Conservation (phyloP, 2,797 vertebrate genomes). For the Protonibea diacanthus region DNA sequence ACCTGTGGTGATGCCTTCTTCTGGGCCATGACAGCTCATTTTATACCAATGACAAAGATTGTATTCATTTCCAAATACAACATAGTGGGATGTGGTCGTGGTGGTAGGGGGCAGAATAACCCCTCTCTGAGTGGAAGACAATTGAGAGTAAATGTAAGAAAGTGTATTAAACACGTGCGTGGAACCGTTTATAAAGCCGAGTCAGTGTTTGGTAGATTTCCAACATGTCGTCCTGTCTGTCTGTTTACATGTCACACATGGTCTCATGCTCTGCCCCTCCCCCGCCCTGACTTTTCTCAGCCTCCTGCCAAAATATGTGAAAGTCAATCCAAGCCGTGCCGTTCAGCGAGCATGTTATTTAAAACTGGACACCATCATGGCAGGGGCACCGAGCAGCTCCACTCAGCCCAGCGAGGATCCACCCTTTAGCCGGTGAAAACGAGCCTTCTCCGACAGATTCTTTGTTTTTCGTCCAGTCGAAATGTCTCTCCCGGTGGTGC, state of each 20-base stretch:
- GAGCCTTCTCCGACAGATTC: neutral
- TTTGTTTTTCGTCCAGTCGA: neutral
- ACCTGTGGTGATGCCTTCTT: neutral
- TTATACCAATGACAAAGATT: neutral
- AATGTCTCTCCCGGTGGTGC: slow-evolving; percentile 81
- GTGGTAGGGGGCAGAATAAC: neutral
- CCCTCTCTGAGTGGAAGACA: too few relatives aligned
- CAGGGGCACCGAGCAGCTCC: neutral
- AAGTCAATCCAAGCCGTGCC: slow-evolving; percentile 48
- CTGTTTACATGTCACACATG: slow-evolving; percentile 54
- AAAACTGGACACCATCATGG: slow-evolving; percentile 39
- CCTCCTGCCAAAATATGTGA: slow-evolving; percentile 58
- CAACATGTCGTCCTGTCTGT: too few relatives aligned
- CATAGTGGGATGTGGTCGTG: too few relatives aligned
- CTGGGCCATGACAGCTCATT: neutral
- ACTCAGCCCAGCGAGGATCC: neutral
- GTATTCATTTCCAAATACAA: neutral
- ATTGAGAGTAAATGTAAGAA: too few relatives aligned
- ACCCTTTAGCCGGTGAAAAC: neutral
- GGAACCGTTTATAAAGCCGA: too few relatives aligned
- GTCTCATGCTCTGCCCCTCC: slow-evolving; percentile 17
- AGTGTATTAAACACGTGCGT: too few relatives aligned
- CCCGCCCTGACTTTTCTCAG: slow-evolving; percentile 10
- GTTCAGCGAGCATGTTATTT: slow-evolving; percentile 39
- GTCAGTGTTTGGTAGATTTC: too few relatives aligned